Base-by-base conservation (phyloP, 2,888 invertebrate species). In the Chirona hameri region DNA sequence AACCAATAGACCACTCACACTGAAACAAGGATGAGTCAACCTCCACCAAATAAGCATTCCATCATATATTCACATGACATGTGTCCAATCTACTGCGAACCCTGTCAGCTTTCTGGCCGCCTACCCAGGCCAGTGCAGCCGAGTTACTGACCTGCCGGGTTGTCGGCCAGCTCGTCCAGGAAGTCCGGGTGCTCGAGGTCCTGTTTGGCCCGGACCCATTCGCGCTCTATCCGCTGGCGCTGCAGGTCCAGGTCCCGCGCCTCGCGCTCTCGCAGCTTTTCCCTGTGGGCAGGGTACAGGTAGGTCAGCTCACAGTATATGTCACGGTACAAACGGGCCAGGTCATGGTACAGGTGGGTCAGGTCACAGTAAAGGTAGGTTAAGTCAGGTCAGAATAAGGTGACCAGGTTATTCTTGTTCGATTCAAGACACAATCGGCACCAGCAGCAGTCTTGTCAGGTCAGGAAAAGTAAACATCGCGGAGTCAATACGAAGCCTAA, bases 131-230 rank as follows among this genome's bases (percentile, higher is more conserved):
- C 57, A 57, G 7, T 18, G 18, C 2, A 14, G 55, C 5, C 12
- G 55, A 14, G 2, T 60, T 2, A 39, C 65, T 18, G 21, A 76
- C 76, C 76, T 46, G 80, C 55, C 52, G 88, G 88, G 85, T 87
- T 89, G 84, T 90, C 90, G 12, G 89, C 90, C 84, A 90, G 87
- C 55, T 87, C 88, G 85, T 90, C 90, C 81, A 90, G 87, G 83
- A 89, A 87, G 86, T 90, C 90, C 65, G 90, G 90, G 83, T 88
- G 89, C 84, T 90, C 90, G 87, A 90, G 87, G 84, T 90, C 90
- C 27, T 89, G 88, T 86, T 90, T 90, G 1, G 90, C 90, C 85
- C 89, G 86, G 84, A 89, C 89, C 88, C 89, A 89, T 83, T 89
- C 89, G 86, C 88, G 88, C 84, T 90, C 90, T 31, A 90, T 88